Evolutionary conservation across 2,888 invertebrate genomes (phyloP), one percentile per base, ranked within the genome.

Genomic region (Parelbella ahira): DNA sequence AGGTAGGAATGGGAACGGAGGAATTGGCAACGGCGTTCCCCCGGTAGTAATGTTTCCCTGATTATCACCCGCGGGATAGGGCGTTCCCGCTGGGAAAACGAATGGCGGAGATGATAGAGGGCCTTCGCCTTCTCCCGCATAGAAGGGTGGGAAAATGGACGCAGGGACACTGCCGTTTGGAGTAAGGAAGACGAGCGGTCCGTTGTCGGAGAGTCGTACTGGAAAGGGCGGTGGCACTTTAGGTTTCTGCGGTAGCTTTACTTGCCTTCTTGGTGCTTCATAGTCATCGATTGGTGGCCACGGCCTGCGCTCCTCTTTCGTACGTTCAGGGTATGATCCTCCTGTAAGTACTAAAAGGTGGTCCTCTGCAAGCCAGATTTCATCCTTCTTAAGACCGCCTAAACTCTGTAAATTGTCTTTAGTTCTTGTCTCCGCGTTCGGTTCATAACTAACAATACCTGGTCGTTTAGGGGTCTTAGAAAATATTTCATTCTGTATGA

Each of bases 161-260:
- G 92, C 88, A 89, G 93, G 89, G 88, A 91, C 88, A 89, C 92
- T 91, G 63, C 91, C 90, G 89, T 94, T 93, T 86, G 91, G 90
- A 75, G 94, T 93, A 84, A 96, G 90, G 90, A 96, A 93, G 89
- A 94, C 92, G 81, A 96, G 90, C 72, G 96, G 96, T 66, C 95
- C 96, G 68, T 92, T 90, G 72, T 95, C 94, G 76, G 91, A 90
- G 78, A 96, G 92, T 87, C 94, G 95, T 81, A 96, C 93, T 71
- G 96, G 96, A 93, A 96, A 96, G 87, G 96, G 96, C 90, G 96
- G 96, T 79, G 96, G 95, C 60, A 96, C 91, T 78, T 92, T 92
- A 4, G 95, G 95, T 75, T 92, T 91, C 36, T 91, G 80, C 25
- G 96, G 95, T 62, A 96, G 90, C 80, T 94, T 95, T 67, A 96